Conservation (phyloP, 2,797 vertebrate genomes). For the Xerus rutilus region DNA sequence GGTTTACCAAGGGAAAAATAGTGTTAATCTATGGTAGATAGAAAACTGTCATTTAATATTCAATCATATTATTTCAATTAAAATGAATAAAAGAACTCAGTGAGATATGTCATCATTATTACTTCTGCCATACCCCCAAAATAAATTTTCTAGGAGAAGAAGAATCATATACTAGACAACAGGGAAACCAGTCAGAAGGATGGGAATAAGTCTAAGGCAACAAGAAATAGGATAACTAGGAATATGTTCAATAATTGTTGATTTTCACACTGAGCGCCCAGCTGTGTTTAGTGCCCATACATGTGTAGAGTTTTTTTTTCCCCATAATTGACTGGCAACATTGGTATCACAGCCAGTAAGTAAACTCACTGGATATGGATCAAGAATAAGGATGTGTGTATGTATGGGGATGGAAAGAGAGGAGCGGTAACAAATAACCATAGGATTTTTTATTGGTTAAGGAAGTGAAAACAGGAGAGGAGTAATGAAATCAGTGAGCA, state of each 20-base stretch:
- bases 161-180: background rate
- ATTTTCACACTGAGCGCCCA: background rate
- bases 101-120: background rate
- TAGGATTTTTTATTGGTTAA: background rate
- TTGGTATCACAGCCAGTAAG: background rate
- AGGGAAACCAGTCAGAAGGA: background rate
- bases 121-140: background rate
- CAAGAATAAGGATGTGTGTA: background rate
- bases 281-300: background rate
- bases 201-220: background rate
- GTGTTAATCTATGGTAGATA: background rate
- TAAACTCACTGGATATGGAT: background rate
- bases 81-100: conserved; percentile 17
- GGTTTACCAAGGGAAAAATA: background rate
- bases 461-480: background rate
- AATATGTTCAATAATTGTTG: background rate
- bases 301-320: background rate
- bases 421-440: background rate
- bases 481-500: background rate
- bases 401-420: background rate
- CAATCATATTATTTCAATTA: background rate
- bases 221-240: background rate
- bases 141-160: background rate
- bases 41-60: background rate
- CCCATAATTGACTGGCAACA: background rate